phyloP scores from a whole-genome alignment of 2,888 invertebrate genomes.

The Tipula helvola region DNA sequence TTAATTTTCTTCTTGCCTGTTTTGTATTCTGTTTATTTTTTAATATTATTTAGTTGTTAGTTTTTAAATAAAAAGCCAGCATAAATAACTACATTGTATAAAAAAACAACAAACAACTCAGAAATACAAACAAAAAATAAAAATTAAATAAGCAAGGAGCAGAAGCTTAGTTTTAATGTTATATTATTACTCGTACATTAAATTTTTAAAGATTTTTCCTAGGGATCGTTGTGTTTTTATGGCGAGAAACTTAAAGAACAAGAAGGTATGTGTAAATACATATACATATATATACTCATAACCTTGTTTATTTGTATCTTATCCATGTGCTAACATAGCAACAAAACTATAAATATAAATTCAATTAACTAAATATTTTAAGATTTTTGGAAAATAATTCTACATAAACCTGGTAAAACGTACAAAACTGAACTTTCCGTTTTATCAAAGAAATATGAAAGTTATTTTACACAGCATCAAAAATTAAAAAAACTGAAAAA shows the following conservation, averaged over 20 bases:
- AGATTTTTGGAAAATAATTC: neutral
- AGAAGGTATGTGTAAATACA: neutral
- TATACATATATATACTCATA: neutral
- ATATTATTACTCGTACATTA: neutral
- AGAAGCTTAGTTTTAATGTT: neutral
- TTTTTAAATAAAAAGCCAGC: neutral
- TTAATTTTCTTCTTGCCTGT: neutral
- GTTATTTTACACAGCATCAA: neutral
- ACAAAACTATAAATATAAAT: neutral
- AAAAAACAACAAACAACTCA: neutral
- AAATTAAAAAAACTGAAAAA: neutral
- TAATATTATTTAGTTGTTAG: neutral
- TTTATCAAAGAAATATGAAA: neutral
- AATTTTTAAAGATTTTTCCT: neutral
- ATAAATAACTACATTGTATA: neutral
- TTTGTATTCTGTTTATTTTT: neutral
- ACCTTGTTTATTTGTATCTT: neutral
- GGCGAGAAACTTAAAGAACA: neutral
- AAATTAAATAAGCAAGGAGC: neutral
- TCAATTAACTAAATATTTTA: neutral
- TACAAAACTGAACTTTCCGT: neutral
- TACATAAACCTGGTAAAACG: neutral
- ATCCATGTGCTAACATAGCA: neutral
- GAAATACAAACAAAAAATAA: neutral
- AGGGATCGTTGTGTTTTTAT: neutral